phyloP scores from a whole-genome alignment of 2,888 invertebrate genomes.

The Auanema sp. region DNA sequence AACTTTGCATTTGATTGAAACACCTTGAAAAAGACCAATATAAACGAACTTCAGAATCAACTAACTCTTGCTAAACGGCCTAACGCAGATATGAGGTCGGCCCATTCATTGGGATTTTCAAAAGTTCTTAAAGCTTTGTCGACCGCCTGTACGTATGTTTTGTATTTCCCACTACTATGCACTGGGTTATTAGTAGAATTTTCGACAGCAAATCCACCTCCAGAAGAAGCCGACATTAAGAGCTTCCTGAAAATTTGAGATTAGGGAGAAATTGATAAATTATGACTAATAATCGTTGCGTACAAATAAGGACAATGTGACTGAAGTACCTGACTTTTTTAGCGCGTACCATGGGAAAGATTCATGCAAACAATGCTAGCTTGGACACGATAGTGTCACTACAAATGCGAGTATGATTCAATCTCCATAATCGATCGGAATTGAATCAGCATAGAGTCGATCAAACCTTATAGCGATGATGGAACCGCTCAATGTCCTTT shows the following conservation, averaged over 20 bases:
- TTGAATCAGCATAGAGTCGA: slow-evolving; percentile 1
- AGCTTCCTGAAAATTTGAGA: slow-evolving; percentile 11
- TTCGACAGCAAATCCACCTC: slow-evolving; percentile 11
- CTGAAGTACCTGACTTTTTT: too few relatives aligned
- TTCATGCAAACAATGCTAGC: too few relatives aligned
- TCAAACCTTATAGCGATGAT: not conserved
- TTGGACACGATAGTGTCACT: too few relatives aligned
- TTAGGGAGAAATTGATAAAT: not conserved
- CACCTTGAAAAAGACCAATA: slow-evolving; percentile 70
- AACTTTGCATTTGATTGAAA: slow-evolving; percentile 79
- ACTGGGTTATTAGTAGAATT: slow-evolving; percentile 5
- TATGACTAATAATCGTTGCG: too few relatives aligned
- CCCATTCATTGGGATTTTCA: slow-evolving; percentile 92
- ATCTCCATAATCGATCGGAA: slow-evolving; percentile 12
- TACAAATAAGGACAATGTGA: too few relatives aligned
- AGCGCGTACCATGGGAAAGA: too few relatives aligned
- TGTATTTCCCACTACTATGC: slow-evolving; percentile 34
- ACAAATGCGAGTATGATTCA: slow-evolving; percentile 7
- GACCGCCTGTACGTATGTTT: slow-evolving; percentile 75
- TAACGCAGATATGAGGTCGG: slow-evolving; percentile 85
- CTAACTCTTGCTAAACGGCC: slow-evolving; percentile 84
- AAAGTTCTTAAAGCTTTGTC: slow-evolving; percentile 87
- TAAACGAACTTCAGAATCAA: slow-evolving; percentile 7
- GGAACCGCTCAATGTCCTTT: not conserved
- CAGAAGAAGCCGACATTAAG: slow-evolving; percentile 23